Evolutionary conservation across 2,888 invertebrate genomes (phyloP).

Genomic region (Erynnis tages): DNA sequence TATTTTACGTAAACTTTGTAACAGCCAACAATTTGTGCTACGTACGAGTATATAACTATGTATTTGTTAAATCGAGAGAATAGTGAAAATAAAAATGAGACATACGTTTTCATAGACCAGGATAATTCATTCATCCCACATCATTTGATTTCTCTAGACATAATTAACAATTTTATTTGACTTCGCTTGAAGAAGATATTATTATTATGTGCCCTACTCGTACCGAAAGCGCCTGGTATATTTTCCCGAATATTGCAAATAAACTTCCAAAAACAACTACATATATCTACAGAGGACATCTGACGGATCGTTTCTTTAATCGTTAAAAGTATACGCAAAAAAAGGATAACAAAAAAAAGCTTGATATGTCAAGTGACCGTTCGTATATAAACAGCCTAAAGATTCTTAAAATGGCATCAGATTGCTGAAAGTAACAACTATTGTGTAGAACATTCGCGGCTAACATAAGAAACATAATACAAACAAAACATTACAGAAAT

Average conservation of each 20-base stretch:
- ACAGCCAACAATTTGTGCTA: slow-evolving; percentile 15
- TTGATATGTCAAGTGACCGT: slow-evolving; percentile 64
- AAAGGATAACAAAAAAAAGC: slow-evolving; percentile 43
- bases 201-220: too few relatives aligned
- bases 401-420: slow-evolving; percentile 7
- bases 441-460: too few relatives aligned
- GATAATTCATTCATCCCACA: too few relatives aligned
- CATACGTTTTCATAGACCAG: too few relatives aligned
- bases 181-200: too few relatives aligned
- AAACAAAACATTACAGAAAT: not conserved
- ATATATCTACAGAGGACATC: not conserved
- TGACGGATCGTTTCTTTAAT: not conserved
- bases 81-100: too few relatives aligned
- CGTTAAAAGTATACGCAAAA: not conserved
- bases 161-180: too few relatives aligned
- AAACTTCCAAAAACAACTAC: slow-evolving; percentile 26
- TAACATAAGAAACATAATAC: too few relatives aligned
- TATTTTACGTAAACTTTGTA: slow-evolving; percentile 11
- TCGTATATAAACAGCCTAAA: slow-evolving; percentile 40
- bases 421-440: not conserved
- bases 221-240: not conserved
- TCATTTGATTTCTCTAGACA: too few relatives aligned
- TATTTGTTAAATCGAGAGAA: too few relatives aligned
- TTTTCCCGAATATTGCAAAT: slow-evolving; percentile 23
- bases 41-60: not conserved